These are phyloP conservation scores for Thalassarche chlororhynchos DNA, from an alignment of 2,113 vertebrate genomes.

Conservation along the genomic window DNA sequence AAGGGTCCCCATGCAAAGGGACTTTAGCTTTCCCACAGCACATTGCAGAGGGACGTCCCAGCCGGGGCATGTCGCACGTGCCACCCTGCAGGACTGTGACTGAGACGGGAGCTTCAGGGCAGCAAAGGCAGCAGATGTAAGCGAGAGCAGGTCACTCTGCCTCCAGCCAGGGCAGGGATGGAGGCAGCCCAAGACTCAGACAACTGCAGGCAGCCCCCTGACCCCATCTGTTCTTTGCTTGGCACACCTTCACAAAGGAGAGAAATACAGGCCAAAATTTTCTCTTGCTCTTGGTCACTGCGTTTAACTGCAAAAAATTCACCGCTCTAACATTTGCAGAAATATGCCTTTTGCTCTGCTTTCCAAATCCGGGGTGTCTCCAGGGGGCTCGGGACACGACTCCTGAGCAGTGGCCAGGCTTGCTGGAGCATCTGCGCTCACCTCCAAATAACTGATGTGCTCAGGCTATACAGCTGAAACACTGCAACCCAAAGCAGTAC, in stretches of 20 bases:
- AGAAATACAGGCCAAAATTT: neutral
- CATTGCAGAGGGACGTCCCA: rapidly evolving
- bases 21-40: neutral
- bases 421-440: neutral
- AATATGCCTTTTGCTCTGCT: neutral
- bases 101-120: neutral
- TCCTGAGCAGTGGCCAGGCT: neutral
- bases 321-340: neutral
- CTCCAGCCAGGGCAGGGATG: neutral
- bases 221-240: neutral
- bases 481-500: neutral
- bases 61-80: rapidly evolving
- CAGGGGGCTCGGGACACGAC: neutral
- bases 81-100: neutral
- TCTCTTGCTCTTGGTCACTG: neutral
- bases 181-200: neutral
- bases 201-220: neutral
- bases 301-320: neutral
- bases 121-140: neutral
- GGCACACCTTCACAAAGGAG: neutral
- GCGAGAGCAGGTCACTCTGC: neutral
- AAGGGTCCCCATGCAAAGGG: neutral
- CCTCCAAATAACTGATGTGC: neutral
- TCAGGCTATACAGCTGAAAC: neutral
- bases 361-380: neutral